Base-by-base conservation (phyloP, 2,797 vertebrate species). In the Fistularia commersonii region DNA sequence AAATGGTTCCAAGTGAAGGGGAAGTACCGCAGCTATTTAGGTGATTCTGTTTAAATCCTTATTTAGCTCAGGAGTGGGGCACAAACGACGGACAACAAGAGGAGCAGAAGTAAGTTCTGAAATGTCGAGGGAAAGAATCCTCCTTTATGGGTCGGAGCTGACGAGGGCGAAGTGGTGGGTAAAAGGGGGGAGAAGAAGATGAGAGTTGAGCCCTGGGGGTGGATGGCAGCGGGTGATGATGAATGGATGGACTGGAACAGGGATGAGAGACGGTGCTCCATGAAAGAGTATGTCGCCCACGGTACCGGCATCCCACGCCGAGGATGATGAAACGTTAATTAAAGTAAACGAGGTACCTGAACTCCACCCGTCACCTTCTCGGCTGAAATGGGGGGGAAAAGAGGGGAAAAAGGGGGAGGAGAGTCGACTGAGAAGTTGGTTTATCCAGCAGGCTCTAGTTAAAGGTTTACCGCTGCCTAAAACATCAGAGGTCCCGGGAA, bases 321-420 rank as follows among this genome's bases (percentile, higher is more conserved):
- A 81, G 80, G 75, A 83, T 86, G 88, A 88, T 88, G 88, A 90
- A 88, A 87, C 82, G 76, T 87, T 90, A 87, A 89, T 88, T 89
- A 88, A 86, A 89, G 82, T 87, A 87, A 89, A 91, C 78, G 79
- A 90, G 88, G 77, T 88, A 84, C 84, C 84, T 88, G 85, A 84
- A 83, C 86, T 84, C 80, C 32, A 23, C 70, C 59, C 57, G 69
- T 76, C 75, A 87, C 79, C 88, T 83, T 84, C 80, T 81, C 71
- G 82, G 84, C 38, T 40, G 12, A 5, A 5, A 3, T 35, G 23
- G 37, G 47, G 37, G 34, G 8, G 34, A 33, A 11, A 14, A 23
- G 23, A 11, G 39, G 34, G 11, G 52, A n/a, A 35, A 43, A 41
- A 8, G 23, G 54, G 7, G 44, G 6, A 12, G 13, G 41, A 0